These are phyloP conservation scores for Microctonus hyperodae DNA, from an alignment of 2,888 invertebrate species.

Conservation along the genomic window DNA sequence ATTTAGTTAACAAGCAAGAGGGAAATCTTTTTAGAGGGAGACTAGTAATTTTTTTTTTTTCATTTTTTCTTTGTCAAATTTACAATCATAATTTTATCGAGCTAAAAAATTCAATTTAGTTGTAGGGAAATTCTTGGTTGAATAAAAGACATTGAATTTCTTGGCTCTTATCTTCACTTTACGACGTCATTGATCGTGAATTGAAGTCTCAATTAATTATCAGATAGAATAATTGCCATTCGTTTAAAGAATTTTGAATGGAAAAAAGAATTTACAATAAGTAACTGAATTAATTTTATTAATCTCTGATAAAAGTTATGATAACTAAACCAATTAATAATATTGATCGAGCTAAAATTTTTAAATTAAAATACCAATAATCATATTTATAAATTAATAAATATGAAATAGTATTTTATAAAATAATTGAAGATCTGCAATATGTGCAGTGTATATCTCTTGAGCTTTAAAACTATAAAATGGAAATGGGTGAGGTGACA, in stretches of 20 bases:
- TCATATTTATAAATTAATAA: too few relatives aligned
- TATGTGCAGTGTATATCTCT: conserved; percentile 24
- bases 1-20: not conserved
- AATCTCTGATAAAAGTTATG: too few relatives aligned
- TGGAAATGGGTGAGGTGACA: conserved; percentile 54
- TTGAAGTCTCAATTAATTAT: conserved; percentile 42
- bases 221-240: conserved; percentile 36
- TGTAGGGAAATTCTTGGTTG: conserved; percentile 27
- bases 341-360: too few relatives aligned
- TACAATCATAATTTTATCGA: conserved; percentile 40
- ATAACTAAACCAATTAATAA: too few relatives aligned
- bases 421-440: not conserved
- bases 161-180: conserved; percentile 41
- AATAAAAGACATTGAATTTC: conserved; percentile 41
- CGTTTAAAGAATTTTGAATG: conserved; percentile 28
- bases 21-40: too few relatives aligned
- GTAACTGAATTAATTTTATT: not conserved
- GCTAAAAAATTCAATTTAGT: conserved; percentile 42
- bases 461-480: conserved; percentile 31
- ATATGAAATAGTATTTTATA: too few relatives aligned
- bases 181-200: conserved; percentile 40
- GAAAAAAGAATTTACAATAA: not conserved
- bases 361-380: too few relatives aligned
- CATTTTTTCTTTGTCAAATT: not conserved
- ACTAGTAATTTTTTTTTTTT: not conserved